Conservation (phyloP, 2,797 vertebrate genomes). For the Cyclopterus lumpus region DNA sequence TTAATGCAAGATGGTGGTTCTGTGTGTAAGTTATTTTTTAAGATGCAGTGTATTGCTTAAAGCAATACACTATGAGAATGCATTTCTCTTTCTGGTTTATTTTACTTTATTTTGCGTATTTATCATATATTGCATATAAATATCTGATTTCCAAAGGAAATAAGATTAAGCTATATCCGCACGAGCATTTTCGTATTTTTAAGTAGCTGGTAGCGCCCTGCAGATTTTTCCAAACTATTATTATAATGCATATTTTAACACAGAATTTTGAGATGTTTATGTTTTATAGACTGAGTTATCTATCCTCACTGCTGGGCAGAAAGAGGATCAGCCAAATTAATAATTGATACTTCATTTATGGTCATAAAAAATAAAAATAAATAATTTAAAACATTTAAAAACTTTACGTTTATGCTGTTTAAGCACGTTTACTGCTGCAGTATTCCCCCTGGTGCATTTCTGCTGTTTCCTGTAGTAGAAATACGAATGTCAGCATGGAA, state of each 20-base stretch:
- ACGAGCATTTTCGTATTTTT: slow-evolving; percentile 3
- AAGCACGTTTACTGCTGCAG: slow-evolving; percentile 32
- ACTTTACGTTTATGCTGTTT: neutral
- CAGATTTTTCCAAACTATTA: slow-evolving; percentile 1
- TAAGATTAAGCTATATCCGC: neutral
- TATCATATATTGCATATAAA: slow-evolving; percentile 11
- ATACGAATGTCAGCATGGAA: slow-evolving; percentile 65
- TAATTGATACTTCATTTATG: slow-evolving; percentile 24
- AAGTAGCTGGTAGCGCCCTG: slow-evolving; percentile 31
- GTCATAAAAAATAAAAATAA: neutral
- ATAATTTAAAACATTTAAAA: neutral
- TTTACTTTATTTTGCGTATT: slow-evolving; percentile 29
- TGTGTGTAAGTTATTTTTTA: slow-evolving; percentile 26
- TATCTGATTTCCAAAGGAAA: slow-evolving; percentile 16
- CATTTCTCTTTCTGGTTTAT: slow-evolving; percentile 12
- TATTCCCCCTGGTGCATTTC: slow-evolving; percentile 27
- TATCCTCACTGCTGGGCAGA: slow-evolving; percentile 84
- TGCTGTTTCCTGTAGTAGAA: slow-evolving; percentile 45
- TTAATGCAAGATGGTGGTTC: slow-evolving; percentile 9
- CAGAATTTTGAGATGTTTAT: slow-evolving; percentile 30
- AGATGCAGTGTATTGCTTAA: neutral
- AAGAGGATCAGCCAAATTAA: slow-evolving; percentile 46
- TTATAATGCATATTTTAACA: neutral
- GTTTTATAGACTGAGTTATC: slow-evolving; percentile 39
- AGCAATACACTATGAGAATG: slow-evolving; percentile 4